A percentile compares a stretch with the other conserved stretches of the same genome.
These are phyloP conservation scores for Trichopria drosophilae DNA, from an alignment of 2,888 invertebrate genomes.

Conservation along the genomic window DNA sequence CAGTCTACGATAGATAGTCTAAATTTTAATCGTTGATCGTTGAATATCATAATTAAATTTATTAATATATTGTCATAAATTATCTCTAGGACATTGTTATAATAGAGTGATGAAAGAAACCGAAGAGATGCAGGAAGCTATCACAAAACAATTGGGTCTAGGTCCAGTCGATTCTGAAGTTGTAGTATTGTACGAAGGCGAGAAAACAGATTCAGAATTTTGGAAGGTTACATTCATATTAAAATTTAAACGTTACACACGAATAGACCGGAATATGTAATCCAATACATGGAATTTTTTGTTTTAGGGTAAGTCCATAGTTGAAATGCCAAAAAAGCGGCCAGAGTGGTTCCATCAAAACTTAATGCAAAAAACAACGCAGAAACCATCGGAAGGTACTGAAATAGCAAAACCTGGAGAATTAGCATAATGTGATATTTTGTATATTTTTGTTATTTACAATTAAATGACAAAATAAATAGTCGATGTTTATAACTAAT, in stretches of 20 bases:
- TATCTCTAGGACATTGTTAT: slow-evolving; percentile 78
- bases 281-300: slow-evolving; percentile 7
- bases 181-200: slow-evolving; percentile 82
- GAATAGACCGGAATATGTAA: not conserved
- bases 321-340: slow-evolving; percentile 83
- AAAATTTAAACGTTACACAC: not conserved
- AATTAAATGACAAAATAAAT: too few relatives aligned
- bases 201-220: slow-evolving; percentile 64
- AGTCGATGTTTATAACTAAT: too few relatives aligned
- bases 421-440: slow-evolving; percentile 62
- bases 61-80: slow-evolving; percentile 1
- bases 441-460: too few relatives aligned
- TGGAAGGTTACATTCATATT: slow-evolving; percentile 57
- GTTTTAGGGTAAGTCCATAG: slow-evolving; percentile 69
- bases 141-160: slow-evolving; percentile 70
- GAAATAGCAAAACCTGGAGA: slow-evolving; percentile 65
- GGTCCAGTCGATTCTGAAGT: slow-evolving; percentile 83
- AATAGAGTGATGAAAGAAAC: slow-evolving; percentile 81
- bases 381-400: slow-evolving; percentile 69
- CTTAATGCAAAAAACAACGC: slow-evolving; percentile 77
- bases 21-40: slow-evolving; percentile 1
- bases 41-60: not conserved
- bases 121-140: slow-evolving; percentile 74
- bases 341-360: slow-evolving; percentile 89
- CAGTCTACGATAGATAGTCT: too few relatives aligned